A percentile compares a stretch with the other conserved stretches of the same genome.
phyloP scores from a whole-genome alignment of 2,888 invertebrate genomes.

The Dasysyrphus albostriatus region DNA sequence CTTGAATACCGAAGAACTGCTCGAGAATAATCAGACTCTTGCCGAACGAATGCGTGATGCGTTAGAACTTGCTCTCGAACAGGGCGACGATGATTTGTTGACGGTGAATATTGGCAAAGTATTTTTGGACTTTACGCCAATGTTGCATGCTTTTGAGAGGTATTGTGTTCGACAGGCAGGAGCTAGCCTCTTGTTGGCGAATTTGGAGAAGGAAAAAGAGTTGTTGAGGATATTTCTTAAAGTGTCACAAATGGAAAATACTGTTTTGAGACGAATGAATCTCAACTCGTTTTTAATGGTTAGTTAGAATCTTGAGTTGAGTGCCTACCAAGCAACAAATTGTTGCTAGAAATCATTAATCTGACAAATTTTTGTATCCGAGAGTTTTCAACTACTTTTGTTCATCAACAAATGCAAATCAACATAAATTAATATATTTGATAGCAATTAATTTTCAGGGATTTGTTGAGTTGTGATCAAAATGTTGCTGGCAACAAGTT shows the following conservation, averaged over 20 bases:
- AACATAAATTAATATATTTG: background rate
- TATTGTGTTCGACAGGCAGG: constrained; percentile 97
- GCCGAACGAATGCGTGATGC: constrained; percentile 94
- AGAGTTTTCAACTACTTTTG: background rate
- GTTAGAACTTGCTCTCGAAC: constrained; percentile 92
- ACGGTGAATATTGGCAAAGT: constrained; percentile 96
- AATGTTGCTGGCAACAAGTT: background rate
- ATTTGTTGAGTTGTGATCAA: background rate
- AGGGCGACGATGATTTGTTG: constrained; percentile 92
- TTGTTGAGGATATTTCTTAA: constrained; percentile 95
- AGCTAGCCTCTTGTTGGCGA: constrained; percentile 93
- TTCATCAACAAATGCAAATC: background rate
- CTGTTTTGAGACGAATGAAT: constrained; percentile 96
- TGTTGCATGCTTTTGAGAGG: constrained; percentile 97
- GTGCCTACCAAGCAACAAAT: background rate
- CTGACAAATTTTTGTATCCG: too few species aligned
- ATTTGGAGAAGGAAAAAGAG: constrained; percentile 97
- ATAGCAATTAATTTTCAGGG: background rate
- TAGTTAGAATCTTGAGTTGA: constrained; percentile 77
- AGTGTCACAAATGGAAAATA: constrained; percentile 98
- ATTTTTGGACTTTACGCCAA: constrained; percentile 94
- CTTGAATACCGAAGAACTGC: constrained; percentile 95
- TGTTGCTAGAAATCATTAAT: background rate
- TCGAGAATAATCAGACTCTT: constrained; percentile 93
- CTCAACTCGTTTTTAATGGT: constrained; percentile 99